A percentile compares a stretch with the other conserved stretches of the same genome.
phyloP scores from a whole-genome alignment of 2,888 invertebrate genomes.

The Meta bourneti region DNA sequence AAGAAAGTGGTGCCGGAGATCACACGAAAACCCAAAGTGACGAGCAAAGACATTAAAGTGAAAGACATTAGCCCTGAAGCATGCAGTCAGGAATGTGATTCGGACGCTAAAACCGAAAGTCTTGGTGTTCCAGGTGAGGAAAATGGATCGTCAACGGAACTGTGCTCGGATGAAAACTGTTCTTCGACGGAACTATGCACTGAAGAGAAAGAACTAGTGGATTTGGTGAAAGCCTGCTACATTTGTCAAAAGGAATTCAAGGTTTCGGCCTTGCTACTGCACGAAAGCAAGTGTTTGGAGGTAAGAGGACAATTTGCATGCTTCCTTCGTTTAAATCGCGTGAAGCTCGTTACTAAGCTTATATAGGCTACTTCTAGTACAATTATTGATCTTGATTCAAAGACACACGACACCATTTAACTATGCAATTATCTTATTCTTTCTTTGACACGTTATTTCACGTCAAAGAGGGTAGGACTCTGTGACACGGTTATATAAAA shows the following conservation, averaged over 20 bases:
- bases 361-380: neutral
- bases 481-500: too few species aligned
- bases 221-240: constrained; percentile 81
- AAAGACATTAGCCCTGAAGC: neutral
- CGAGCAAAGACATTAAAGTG: constrained; percentile 7
- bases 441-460: too few species aligned
- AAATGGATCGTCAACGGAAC: neutral
- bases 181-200: neutral
- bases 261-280: constrained; percentile 85
- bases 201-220: constrained; percentile 30
- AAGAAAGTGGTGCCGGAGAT: constrained; percentile 42
- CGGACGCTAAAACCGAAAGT: neutral
- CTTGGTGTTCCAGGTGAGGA: neutral
- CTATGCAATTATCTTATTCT: too few species aligned
- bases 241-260: constrained; percentile 86
- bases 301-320: constrained; percentile 42
- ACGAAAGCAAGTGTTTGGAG: constrained; percentile 85
- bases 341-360: neutral
- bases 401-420: too few species aligned
- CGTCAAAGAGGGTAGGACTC: too few species aligned
- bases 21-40: neutral
- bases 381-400: too few species aligned
- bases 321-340: neutral
- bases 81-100: neutral
- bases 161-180: neutral